Conservation (phyloP, 2,113 vertebrate species). For the Pygathrix nemaeus region DNA sequence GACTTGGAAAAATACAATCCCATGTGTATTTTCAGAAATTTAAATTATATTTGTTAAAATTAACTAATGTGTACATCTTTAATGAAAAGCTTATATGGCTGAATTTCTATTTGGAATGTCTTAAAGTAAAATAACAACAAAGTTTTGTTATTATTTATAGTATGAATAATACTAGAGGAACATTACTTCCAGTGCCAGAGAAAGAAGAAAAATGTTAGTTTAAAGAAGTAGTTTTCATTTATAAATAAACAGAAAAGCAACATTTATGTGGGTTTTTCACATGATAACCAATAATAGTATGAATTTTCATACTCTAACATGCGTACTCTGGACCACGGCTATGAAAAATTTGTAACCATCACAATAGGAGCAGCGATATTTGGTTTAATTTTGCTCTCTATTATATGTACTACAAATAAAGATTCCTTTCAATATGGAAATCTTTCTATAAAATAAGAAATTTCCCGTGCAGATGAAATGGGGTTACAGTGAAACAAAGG, state of each 20-base stretch:
- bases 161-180: background rate
- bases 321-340: fast-evolving
- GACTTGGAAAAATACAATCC: background rate
- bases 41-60: background rate
- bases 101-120: background rate
- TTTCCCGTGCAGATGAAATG: background rate
- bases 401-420: background rate
- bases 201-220: background rate
- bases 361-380: background rate
- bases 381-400: background rate
- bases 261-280: background rate
- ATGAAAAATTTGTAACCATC: background rate
- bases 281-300: background rate
- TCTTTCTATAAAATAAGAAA: background rate
- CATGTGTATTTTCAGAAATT: background rate
- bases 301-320: background rate
- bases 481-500: background rate
- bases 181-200: background rate
- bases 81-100: background rate
- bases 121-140: background rate
- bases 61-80: background rate
- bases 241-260: background rate
- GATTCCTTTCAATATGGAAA: background rate
- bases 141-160: background rate
- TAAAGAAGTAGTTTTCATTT: constrained; percentile 1